These are phyloP conservation scores for Hippocampus barbouri DNA, from an alignment of 2,113 vertebrate genomes.

Conservation along the genomic window DNA sequence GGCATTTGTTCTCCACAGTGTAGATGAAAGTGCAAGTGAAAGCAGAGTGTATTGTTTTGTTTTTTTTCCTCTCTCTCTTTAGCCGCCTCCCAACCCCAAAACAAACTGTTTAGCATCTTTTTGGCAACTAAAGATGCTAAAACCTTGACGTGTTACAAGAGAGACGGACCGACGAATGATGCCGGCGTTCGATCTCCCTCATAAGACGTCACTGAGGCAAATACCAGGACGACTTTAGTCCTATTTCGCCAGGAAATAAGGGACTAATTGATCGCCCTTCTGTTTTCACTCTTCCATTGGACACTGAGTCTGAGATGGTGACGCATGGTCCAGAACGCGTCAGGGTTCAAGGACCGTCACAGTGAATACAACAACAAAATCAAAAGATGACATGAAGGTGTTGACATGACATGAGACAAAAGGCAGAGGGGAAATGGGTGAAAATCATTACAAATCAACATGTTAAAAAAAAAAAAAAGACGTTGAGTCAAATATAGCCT, in stretches of 20 bases:
- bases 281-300: constrained; percentile 75
- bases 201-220: constrained; percentile 55
- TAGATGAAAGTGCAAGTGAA: constrained; percentile 71
- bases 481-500: neutral
- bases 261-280: constrained; percentile 67
- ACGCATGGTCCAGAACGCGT: neutral
- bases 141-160: constrained; percentile 56
- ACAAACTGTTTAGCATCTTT: constrained; percentile 53
- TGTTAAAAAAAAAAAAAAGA: no score
- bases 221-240: constrained; percentile 67
- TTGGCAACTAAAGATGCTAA: constrained; percentile 40
- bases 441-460: no score
- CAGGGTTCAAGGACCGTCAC: neutral
- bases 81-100: constrained; percentile 25
- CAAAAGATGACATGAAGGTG: neutral
- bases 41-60: constrained; percentile 63
- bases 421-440: neutral
- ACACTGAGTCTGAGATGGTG: constrained; percentile 50
- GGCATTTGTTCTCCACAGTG: constrained; percentile 64
- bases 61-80: neutral
- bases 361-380: neutral
- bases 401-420: neutral
- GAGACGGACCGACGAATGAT: constrained; percentile 13
- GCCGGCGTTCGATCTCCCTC: constrained; percentile 49
- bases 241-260: constrained; percentile 69